Evolutionary conservation across 2,888 invertebrate species (phyloP), one percentile per base, ranked within the genome.

Genomic region (Sceliomorpha sp.): DNA sequence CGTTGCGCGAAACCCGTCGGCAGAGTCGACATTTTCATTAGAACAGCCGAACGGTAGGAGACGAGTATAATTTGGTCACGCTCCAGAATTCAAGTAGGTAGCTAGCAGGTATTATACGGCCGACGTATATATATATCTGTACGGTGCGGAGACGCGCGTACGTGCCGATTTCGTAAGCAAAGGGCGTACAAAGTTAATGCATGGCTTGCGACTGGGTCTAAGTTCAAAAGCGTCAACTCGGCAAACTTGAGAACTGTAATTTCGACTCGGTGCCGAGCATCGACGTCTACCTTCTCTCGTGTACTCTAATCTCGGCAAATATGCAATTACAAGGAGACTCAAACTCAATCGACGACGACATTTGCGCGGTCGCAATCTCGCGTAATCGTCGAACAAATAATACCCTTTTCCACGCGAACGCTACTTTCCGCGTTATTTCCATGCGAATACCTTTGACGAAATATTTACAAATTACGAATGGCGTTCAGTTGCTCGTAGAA

Each of bases 1-100:
- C 34, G 42, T 20, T 20, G 20, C 20, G 50, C 37, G 20, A 39
- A 53, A 7, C 20, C 29, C 39, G 39, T 55, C 47, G 36, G 27
- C 45, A 24, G 27, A 58, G 56, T 51, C 39, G 50, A 67, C 67
- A 50, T 67, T 67, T n/a, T 67, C 60, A 67, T 60, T 60, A 42
- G 56, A 67, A 60, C 42, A 55, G 60, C 40, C 40, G 44, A 60
- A 67, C 58, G 20, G 66, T 66, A 53, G 51, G 58, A 58, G 51
- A 58, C 66, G 55, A 53, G 67, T 60, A 60, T 60, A 67, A 67
- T 67, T 60, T 67, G 60, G 59, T 60, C 60, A 55, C 67, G 67
- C 60, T 67, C 67, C 67, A 60, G 60, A 67, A 67, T 67, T 60
- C 59, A 67, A 67, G 59, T 67, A 67, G 67, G 67, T 55, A 37